phyloP scores from a whole-genome alignment of 2,888 invertebrate species.

The Tetragonisca angustula region DNA sequence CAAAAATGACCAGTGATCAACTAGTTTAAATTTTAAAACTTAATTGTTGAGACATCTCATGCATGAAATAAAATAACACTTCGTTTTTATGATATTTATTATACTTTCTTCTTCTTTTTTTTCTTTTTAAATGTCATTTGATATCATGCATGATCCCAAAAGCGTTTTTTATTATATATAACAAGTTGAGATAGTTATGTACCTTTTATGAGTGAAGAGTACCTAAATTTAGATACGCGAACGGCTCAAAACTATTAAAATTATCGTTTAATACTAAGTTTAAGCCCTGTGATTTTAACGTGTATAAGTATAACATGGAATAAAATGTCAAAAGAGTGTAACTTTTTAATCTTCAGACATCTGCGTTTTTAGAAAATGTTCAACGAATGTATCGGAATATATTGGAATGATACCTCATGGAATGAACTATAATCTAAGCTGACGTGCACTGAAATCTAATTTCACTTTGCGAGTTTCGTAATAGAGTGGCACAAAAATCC shows the following conservation, averaged over 20 bases:
- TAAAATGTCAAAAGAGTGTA: conserved; percentile 14
- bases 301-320: background rate
- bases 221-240: background rate
- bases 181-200: background rate
- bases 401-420: conserved; percentile 48
- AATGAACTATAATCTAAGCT: conserved; percentile 41
- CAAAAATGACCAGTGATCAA: conserved; percentile 4
- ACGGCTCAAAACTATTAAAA: background rate
- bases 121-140: background rate
- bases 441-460: conserved; percentile 20
- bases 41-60: background rate
- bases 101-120: background rate
- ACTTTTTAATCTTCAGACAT: conserved; percentile 1
- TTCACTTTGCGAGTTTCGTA: conserved; percentile 3
- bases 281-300: background rate
- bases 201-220: background rate
- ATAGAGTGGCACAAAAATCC: conserved; percentile 2
- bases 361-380: background rate
- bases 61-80: conserved; percentile 27
- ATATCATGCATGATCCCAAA: conserved; percentile 11
- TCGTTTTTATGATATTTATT: background rate
- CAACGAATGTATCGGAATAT: background rate
- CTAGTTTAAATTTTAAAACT: conserved; percentile 9
- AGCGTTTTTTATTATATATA: background rate
- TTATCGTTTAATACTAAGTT: background rate